phyloP scores from a whole-genome alignment of 1,140 invertebrate species.

The Lepidurus couesii region DNA sequence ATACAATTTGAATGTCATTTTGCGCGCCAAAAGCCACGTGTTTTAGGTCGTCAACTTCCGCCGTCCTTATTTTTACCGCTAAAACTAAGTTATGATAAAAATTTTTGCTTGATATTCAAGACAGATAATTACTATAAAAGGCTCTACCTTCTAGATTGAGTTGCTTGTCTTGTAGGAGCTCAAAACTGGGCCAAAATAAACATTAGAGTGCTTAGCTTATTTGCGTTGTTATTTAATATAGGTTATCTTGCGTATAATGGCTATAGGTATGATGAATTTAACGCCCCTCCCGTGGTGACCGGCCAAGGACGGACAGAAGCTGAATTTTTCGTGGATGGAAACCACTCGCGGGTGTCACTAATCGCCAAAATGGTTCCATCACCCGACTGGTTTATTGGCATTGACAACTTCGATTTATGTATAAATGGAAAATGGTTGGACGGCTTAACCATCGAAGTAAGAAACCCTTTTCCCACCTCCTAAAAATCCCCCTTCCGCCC shows the following conservation, averaged over 20 bases:
- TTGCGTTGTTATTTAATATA: not conserved
- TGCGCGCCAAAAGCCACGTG: too few relatives aligned
- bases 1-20: too few relatives aligned
- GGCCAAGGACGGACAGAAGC: constrained; percentile 73
- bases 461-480: constrained; percentile 11
- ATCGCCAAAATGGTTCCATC: constrained; percentile 80
- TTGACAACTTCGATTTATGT: constrained; percentile 89
- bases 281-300: constrained; percentile 63
- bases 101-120: not conserved
- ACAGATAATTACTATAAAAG: too few relatives aligned
- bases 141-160: too few relatives aligned
- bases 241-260: constrained; percentile 51
- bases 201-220: not conserved
- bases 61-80: not conserved
- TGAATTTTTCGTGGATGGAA: constrained; percentile 82
- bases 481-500: not conserved
- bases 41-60: too few relatives aligned
- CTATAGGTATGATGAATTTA: constrained; percentile 65
- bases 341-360: constrained; percentile 77
- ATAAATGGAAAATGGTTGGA: constrained; percentile 92
- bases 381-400: constrained; percentile 96
- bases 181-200: too few relatives aligned
- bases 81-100: not conserved
- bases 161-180: not conserved
- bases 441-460: constrained; percentile 80